Evolutionary conservation across 2,797 vertebrate genomes (phyloP), one percentile per base, ranked within the genome.

Genomic region (Sandelia bainsii): DNA sequence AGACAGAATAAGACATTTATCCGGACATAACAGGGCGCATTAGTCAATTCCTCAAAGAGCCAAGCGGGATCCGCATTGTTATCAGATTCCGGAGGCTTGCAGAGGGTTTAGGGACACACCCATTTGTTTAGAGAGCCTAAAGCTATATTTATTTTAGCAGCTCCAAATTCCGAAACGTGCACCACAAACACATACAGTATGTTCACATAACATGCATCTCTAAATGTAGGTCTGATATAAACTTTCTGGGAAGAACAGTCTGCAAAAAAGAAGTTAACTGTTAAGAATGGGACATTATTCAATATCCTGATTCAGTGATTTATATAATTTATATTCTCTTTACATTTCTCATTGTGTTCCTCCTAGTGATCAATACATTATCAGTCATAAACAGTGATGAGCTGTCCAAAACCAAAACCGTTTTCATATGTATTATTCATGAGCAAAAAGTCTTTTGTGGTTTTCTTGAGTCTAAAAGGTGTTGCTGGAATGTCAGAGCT

Each of bases 51-150:
- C 52, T 76, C 23, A 12, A 57, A 8, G 45, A 14, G n/a, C 37
- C 22, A 40, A 63, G 4, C 42, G 25, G 37, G 19, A 39, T 56
- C 9, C 2, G 3, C 58, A 62, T 25, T 45, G 45, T 49, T 48
- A 54, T 77, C 72, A 77, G 56, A 72, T 56, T 62, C 16, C 58
- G 52, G 53, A 69, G 20, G 48, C 58, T 58, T 37, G 22, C 14
- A 3, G 10, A 74, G 40, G 13, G 23, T 54, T 73, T 20, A 42
- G 8, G 25, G 77, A 68, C 83, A 79, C 86, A 86, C 77, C 79
- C 80, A 70, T 79, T n/a, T n/a, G 16, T 40, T 6, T 16, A 5
- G 13, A 52, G 9, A 56, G 58, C 52, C 34, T 17, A n/a, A 62
- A 34, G 63, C 19, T 1, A 68, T 19, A 9, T 76, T 79, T 69